Evolutionary conservation across 2,113 vertebrate genomes (phyloP).

Genomic region (Hystrix cristata): DNA sequence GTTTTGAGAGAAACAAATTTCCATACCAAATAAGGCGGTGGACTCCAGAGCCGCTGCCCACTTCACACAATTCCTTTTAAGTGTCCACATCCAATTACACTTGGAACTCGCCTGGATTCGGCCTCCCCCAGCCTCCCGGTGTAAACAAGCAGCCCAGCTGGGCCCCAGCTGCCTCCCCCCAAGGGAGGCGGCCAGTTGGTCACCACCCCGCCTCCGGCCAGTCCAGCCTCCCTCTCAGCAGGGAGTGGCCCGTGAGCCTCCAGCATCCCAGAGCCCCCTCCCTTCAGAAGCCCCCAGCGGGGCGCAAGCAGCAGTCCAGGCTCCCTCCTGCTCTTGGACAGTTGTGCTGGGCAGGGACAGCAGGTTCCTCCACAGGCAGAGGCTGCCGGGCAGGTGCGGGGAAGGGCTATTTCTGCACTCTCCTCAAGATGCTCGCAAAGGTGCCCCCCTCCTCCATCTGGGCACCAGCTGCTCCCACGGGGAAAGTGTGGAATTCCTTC

Average conservation of each 20-base stretch:
- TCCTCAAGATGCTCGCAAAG: not conserved
- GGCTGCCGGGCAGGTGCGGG: constrained; percentile 10
- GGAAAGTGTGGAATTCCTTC: not conserved
- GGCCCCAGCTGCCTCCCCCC: constrained; percentile 73
- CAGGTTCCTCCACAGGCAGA: not conserved
- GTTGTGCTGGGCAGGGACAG: not conserved
- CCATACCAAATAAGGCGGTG: constrained; percentile 82
- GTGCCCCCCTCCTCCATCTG: rapidly evolving
- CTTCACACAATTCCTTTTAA: constrained; percentile 78
- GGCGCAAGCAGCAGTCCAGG: rapidly evolving
- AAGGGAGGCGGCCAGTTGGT: not conserved
- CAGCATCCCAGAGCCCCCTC: not conserved
- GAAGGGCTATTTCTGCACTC: not conserved
- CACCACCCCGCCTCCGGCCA: not conserved
- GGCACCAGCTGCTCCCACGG: not conserved
- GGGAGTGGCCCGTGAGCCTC: not conserved
- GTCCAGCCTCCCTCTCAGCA: not conserved
- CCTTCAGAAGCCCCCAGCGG: not conserved
- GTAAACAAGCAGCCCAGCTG: constrained; percentile 79
- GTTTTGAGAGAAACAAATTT: constrained; percentile 72
- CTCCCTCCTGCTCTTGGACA: not conserved
- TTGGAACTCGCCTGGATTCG: not conserved
- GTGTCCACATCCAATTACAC: constrained; percentile 76
- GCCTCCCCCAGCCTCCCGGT: not conserved
- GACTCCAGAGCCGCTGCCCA: constrained; percentile 47